A percentile compares a stretch with the other conserved stretches of the same genome.
Evolutionary conservation across 1,140 invertebrate species (phyloP).

Genomic region (Tachypleus tridentatus): DNA sequence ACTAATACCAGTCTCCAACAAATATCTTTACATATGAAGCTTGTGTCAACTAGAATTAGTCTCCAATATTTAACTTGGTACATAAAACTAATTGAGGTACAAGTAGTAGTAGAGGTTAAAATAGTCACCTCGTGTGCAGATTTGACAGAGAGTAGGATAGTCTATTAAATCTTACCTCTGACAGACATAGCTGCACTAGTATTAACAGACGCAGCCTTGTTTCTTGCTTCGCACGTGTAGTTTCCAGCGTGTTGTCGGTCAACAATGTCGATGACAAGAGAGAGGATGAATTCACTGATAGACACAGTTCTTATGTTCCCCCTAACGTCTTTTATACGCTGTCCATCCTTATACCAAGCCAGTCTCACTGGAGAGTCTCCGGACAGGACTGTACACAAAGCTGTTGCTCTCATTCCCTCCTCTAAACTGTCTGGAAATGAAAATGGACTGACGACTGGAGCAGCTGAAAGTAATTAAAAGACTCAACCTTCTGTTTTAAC

Average conservation of each 20-base stretch:
- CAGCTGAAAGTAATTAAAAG: constrained; percentile 16
- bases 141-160: too few species aligned
- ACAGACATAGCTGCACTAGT: constrained; percentile 66
- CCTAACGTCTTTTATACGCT: constrained; percentile 35
- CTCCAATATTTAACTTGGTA: too few species aligned
- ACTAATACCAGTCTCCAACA: too few species aligned
- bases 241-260: constrained; percentile 58
- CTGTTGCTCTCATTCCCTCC: constrained; percentile 26
- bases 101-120: too few species aligned
- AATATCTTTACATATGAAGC: too few species aligned
- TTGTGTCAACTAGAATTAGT: too few species aligned
- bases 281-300: constrained; percentile 26
- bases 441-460: constrained; percentile 26
- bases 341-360: constrained; percentile 60
- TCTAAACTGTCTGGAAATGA: constrained; percentile 25
- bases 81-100: too few species aligned
- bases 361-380: constrained; percentile 57
- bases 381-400: constrained; percentile 24
- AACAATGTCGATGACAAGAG: constrained; percentile 59
- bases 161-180: background rate
- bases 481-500: constrained; percentile 17
- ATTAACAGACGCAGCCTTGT: constrained; percentile 61
- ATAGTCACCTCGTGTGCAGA: too few species aligned
- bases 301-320: constrained; percentile 23
- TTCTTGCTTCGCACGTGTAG: constrained; percentile 67